A percentile compares a stretch with the other conserved stretches of the same genome.
phyloP scores from a whole-genome alignment of 92 coral and sea anemone species.

The Metridium senile region DNA sequence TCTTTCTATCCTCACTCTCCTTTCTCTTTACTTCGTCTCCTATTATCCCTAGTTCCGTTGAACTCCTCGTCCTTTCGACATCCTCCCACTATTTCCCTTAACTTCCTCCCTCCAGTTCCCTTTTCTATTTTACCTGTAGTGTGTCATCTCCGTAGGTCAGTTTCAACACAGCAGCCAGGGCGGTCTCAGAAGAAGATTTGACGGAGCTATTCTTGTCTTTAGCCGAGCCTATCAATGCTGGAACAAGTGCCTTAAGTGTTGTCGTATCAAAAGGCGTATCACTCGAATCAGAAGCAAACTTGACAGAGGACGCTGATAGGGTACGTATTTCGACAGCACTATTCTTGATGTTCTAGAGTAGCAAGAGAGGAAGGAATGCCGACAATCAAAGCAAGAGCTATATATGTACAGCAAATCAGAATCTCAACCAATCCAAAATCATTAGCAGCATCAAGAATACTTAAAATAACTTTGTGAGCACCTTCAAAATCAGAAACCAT shows the following conservation, averaged over 20 bases:
- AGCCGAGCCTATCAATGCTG: slow-evolving; percentile 65
- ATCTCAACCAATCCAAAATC: too few relatives aligned
- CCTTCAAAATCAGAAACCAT: too few relatives aligned
- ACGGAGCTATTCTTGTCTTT: slow-evolving; percentile 85
- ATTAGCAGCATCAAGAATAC: too few relatives aligned
- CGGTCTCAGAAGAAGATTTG: slow-evolving; percentile 77
- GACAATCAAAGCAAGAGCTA: not conserved
- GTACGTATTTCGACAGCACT: slow-evolving; percentile 74
- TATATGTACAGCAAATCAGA: too few relatives aligned
- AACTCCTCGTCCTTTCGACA: too few relatives aligned
- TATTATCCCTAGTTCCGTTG: too few relatives aligned
- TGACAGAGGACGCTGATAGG: slow-evolving; percentile 73
- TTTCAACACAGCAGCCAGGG: slow-evolving; percentile 74
- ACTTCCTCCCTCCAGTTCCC: not conserved
- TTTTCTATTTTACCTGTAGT: slow-evolving; percentile 62
- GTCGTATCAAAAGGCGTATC: slow-evolving; percentile 64
- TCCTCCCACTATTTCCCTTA: not conserved
- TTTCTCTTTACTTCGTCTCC: too few relatives aligned
- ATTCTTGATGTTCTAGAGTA: slow-evolving; percentile 73
- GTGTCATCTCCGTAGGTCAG: slow-evolving; percentile 67
- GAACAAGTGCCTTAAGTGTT: slow-evolving; percentile 64
- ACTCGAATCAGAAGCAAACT: slow-evolving; percentile 64
- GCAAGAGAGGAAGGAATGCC: not conserved
- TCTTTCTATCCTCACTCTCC: too few relatives aligned
- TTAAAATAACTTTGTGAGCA: too few relatives aligned